phyloP scores from a whole-genome alignment of 2,888 invertebrate species.

The Urechis unicinctus region DNA sequence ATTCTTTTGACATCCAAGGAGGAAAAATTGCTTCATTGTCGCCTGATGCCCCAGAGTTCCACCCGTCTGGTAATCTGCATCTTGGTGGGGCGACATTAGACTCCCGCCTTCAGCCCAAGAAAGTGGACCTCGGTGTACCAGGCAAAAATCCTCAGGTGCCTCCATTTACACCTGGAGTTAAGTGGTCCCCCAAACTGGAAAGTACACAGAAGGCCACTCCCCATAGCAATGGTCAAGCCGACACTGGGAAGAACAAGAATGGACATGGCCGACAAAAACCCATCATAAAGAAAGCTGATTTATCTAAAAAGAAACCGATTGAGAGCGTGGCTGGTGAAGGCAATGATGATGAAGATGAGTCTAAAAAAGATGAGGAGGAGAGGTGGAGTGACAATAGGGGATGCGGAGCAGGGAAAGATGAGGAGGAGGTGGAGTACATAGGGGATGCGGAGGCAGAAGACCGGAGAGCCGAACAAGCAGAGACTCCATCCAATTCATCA shows the following conservation, averaged over 20 bases:
- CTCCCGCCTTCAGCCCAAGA: too few relatives aligned
- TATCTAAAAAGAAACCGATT: too few relatives aligned
- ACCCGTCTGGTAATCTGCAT: too few relatives aligned
- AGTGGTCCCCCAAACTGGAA: not conserved
- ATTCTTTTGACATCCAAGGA: not conserved
- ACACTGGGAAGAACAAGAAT: not conserved
- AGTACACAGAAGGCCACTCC: not conserved
- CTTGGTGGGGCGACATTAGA: too few relatives aligned
- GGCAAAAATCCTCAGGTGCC: too few relatives aligned
- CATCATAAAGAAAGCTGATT: too few relatives aligned
- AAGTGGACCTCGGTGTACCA: too few relatives aligned
- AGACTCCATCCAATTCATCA: too few relatives aligned
- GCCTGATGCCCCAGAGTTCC: not conserved
- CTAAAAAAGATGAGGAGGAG: not conserved
- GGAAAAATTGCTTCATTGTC: not conserved
- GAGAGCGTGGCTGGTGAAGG: too few relatives aligned
- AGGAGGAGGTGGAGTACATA: not conserved
- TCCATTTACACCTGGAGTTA: not conserved
- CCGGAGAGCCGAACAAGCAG: not conserved
- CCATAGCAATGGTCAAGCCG: too few relatives aligned
- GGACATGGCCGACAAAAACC: too few relatives aligned
- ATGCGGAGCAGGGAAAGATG: not conserved
- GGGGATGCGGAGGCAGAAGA: not conserved
- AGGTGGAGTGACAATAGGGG: not conserved
- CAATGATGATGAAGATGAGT: constrained; percentile 2